Evolutionary conservation across 2,888 invertebrate species (phyloP).

Genomic region (Drosophila antonietae): DNA sequence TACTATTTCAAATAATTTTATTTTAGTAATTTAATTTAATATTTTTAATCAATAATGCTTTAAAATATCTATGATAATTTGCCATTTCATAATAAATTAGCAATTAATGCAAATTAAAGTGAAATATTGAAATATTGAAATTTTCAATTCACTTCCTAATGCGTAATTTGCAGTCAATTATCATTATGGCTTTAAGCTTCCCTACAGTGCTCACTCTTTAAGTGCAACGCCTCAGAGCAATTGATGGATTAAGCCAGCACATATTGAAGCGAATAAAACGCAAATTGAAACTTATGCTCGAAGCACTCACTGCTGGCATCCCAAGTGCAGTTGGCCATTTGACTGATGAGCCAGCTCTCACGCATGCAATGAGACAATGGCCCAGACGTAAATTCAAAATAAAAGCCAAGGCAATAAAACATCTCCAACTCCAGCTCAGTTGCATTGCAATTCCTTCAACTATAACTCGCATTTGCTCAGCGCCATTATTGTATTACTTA

Average conservation of each 20-base stretch:
- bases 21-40: too few relatives aligned
- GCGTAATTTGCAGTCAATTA: background rate
- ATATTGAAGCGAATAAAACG: background rate
- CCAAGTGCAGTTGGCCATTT: slow-evolving; percentile 4
- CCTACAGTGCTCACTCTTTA: background rate
- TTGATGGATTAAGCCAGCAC: background rate
- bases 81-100: background rate
- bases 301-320: background rate
- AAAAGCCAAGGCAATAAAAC: slow-evolving; percentile 3
- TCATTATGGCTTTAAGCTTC: background rate
- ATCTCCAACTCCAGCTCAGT: background rate
- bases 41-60: too few relatives aligned
- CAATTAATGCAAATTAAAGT: too few relatives aligned
- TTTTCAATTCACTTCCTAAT: background rate
- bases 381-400: background rate
- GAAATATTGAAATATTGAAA: background rate
- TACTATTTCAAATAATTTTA: too few relatives aligned
- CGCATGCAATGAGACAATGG: background rate
- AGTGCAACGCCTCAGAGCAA: background rate
- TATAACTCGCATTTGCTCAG: background rate
- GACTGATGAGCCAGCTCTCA: background rate
- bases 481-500: background rate
- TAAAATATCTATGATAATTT: too few relatives aligned
- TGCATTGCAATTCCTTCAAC: background rate
- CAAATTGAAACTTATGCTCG: background rate